These are phyloP conservation scores for Ahaetulla prasina DNA, from an alignment of 2,113 vertebrate species.

Conservation along the genomic window DNA sequence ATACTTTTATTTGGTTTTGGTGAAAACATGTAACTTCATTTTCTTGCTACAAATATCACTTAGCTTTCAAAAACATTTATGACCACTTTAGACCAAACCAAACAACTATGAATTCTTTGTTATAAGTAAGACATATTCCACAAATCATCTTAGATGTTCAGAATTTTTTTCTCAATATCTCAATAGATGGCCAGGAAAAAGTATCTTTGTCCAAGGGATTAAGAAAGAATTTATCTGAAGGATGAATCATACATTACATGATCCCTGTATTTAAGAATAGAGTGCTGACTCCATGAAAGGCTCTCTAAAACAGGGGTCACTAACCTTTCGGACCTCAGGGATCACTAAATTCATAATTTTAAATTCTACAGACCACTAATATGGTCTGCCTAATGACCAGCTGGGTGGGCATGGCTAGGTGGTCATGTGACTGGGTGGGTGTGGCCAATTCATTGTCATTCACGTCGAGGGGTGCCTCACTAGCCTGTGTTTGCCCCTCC, in stretches of 20 bases:
- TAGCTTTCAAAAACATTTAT: not conserved
- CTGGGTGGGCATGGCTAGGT: no score
- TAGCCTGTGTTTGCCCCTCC: no score
- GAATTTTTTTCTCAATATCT: not conserved
- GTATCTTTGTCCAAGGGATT: not conserved
- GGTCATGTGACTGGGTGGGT: no score
- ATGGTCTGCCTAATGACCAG: no score
- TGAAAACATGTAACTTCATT: slow-evolving; percentile 37
- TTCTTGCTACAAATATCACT: slow-evolving; percentile 30
- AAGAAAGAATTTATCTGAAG: not conserved
- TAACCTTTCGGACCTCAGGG: no score
- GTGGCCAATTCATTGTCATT: no score
- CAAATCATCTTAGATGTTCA: not conserved
- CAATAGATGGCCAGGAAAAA: not conserved
- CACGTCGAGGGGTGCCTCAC: no score
- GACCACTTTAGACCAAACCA: slow-evolving; percentile 4
- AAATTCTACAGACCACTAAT: no score
- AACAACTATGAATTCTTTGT: not conserved
- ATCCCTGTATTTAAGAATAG: not conserved
- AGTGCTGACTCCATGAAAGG: not conserved
- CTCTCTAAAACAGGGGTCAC: not conserved
- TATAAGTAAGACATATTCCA: not conserved
- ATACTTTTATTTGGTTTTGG: slow-evolving; percentile 24
- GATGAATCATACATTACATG: not conserved
- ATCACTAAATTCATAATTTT: no score